These are phyloP conservation scores for Acanthosepion pharaonis DNA, from an alignment of 2,888 invertebrate species.

Conservation along the genomic window DNA sequence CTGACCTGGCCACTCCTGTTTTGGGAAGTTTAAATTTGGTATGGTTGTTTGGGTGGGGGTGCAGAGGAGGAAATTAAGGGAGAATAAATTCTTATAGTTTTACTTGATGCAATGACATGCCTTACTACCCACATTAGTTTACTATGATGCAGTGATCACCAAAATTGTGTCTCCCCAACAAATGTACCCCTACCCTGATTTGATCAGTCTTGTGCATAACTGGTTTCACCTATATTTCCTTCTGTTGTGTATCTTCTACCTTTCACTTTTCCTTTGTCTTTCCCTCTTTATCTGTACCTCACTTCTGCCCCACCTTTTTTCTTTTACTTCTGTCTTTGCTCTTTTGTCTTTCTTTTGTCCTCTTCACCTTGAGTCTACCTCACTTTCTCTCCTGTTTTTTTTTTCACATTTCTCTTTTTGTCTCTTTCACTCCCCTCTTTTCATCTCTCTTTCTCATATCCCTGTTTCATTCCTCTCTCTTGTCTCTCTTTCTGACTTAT, in stretches of 20 bases:
- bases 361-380: too few relatives aligned
- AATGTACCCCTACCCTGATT: not conserved
- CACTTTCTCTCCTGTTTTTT: not conserved
- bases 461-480: not conserved
- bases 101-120: not conserved
- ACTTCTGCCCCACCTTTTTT: too few relatives aligned
- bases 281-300: not conserved
- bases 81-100: not conserved
- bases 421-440: fast-evolving
- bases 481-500: not conserved
- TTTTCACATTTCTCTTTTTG: too few relatives aligned
- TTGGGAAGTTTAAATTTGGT: too few relatives aligned
- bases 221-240: not conserved
- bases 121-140: not conserved
- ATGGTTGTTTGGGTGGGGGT: too few relatives aligned
- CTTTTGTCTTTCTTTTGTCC: too few relatives aligned
- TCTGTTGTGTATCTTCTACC: not conserved
- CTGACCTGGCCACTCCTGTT: too few relatives aligned
- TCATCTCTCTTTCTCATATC: not conserved
- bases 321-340: too few relatives aligned
- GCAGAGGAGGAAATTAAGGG: too few relatives aligned
- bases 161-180: too few relatives aligned
- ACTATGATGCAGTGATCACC: too few relatives aligned
- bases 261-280: not conserved
- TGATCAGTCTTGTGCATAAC: not conserved